Evolutionary conservation across 1,140 invertebrate genomes (phyloP).

Genomic region (Potamilus streckersoni): DNA sequence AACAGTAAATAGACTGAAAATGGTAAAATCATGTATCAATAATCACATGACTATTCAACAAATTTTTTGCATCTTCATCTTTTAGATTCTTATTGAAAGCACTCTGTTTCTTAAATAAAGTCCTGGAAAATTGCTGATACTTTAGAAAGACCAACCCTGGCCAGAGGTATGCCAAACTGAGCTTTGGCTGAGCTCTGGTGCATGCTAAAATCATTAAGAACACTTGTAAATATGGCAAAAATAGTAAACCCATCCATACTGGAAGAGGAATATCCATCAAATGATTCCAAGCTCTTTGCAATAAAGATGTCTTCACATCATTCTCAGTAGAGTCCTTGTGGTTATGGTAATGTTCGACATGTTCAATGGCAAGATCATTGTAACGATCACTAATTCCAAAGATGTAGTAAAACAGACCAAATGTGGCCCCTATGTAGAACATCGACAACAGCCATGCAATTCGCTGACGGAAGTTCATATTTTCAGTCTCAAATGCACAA

Average conservation of each 20-base stretch:
- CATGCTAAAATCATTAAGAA: slow-evolving; percentile 60
- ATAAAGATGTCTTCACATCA: slow-evolving; percentile 16
- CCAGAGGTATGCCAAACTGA: slow-evolving; percentile 56
- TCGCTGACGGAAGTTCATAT: slow-evolving; percentile 63
- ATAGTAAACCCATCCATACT: slow-evolving; percentile 50
- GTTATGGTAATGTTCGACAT: slow-evolving; percentile 48
- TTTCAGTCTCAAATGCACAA: slow-evolving; percentile 1
- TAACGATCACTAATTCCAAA: slow-evolving; percentile 63
- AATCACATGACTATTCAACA: too few relatives aligned
- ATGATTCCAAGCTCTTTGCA: slow-evolving; percentile 42
- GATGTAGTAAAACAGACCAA: slow-evolving; percentile 56
- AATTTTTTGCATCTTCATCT: too few relatives aligned
- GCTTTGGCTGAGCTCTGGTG: slow-evolving; percentile 53
- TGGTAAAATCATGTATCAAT: too few relatives aligned
- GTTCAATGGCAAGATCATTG: slow-evolving; percentile 57
- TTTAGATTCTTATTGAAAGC: too few relatives aligned
- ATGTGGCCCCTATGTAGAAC: slow-evolving; percentile 46
- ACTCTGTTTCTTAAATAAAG: too few relatives aligned
- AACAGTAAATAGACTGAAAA: too few relatives aligned
- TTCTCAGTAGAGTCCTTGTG: slow-evolving; percentile 7
- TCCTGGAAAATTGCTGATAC: slow-evolving; percentile 29
- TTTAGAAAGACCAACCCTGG: slow-evolving; percentile 52
- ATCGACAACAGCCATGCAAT: slow-evolving; percentile 54
- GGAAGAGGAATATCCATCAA: slow-evolving; percentile 52
- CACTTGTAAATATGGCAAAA: slow-evolving; percentile 58